These are phyloP conservation scores for Trachelus iudaicus DNA, from an alignment of 2,888 invertebrate species.

Conservation along the genomic window DNA sequence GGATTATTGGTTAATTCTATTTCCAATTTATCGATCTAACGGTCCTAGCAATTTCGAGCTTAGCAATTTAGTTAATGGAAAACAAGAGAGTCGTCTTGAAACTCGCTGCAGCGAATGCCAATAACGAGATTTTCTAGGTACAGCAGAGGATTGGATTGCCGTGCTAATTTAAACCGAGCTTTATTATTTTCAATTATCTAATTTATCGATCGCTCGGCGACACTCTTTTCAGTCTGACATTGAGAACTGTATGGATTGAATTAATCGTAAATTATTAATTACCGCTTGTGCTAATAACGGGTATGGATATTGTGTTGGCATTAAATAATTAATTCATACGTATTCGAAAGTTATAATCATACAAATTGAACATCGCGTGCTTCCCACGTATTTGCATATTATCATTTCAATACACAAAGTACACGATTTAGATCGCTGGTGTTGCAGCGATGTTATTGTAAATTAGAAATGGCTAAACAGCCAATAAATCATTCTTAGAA, in stretches of 20 bases:
- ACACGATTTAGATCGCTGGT: neutral
- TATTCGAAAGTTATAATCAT: slow-evolving; percentile 20
- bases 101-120: neutral
- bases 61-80: neutral
- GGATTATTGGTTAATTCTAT: neutral
- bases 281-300: neutral
- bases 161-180: neutral
- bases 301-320: neutral
- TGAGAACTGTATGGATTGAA: neutral
- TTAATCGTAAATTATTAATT: neutral
- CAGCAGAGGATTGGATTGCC: neutral
- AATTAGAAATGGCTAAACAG: neutral
- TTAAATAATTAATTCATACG: neutral
- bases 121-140: neutral
- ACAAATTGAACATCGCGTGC: slow-evolving; percentile 33
- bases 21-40: neutral
- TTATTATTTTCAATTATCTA: neutral
- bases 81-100: neutral
- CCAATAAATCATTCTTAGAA: neutral
- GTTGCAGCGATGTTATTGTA: neutral
- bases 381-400: slow-evolving; percentile 35
- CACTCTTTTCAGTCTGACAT: neutral
- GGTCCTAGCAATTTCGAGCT: neutral
- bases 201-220: neutral
- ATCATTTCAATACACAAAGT: neutral